Evolutionary conservation across 2,113 vertebrate genomes (phyloP).

Genomic region (Cephalopholis sonnerati): DNA sequence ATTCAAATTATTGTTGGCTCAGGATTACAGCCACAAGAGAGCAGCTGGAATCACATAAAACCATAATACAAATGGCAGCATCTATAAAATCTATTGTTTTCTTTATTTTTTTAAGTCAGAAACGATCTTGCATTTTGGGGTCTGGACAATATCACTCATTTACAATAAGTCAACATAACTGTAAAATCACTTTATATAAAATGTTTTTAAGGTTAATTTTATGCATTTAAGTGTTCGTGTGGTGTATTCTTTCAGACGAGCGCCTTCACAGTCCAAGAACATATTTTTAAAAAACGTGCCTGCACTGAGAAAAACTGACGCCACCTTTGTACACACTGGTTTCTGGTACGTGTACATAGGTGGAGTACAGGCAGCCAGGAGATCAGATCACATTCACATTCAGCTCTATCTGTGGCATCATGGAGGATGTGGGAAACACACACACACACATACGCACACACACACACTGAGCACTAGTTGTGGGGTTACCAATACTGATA

Average conservation of each 20-base stretch:
- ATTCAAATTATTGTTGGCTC: background rate
- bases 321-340: constrained; percentile 21
- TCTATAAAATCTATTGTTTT: background rate
- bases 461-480: constrained; percentile 16
- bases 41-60: constrained; percentile 25
- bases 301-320: constrained; percentile 1
- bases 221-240: background rate
- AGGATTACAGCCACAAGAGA: background rate
- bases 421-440: constrained; percentile 72
- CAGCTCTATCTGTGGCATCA: constrained; percentile 71
- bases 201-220: background rate
- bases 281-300: constrained; percentile 7
- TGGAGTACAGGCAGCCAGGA: constrained; percentile 29
- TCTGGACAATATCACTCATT: background rate
- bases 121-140: background rate
- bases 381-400: constrained; percentile 72
- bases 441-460: constrained; percentile 29
- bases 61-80: constrained; percentile 2
- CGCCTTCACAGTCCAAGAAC: background rate
- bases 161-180: background rate
- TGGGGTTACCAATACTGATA: constrained; percentile 68
- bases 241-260: background rate
- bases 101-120: no score
- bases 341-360: constrained; percentile 3
- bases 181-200: background rate